Percentiles rank a stretch among this genome's conserved stretches.
phyloP scores from a whole-genome alignment of 2,113 vertebrate genomes.

The Lophura nycthemera region DNA sequence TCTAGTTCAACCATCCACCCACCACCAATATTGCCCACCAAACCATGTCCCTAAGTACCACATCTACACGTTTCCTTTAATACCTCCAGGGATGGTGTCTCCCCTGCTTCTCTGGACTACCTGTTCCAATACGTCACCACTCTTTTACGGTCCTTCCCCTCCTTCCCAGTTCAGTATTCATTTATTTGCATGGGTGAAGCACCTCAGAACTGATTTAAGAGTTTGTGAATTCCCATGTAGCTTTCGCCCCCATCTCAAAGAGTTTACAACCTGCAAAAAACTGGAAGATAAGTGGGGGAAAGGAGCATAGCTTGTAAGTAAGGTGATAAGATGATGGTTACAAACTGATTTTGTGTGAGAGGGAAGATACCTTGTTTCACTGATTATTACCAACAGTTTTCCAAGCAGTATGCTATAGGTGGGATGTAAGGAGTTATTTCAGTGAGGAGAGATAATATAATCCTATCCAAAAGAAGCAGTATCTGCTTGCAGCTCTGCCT shows the following conservation, averaged over 20 bases:
- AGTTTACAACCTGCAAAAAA: conserved; percentile 9
- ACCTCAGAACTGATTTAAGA: conserved; percentile 19
- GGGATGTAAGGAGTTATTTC: not conserved
- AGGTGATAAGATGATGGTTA: not conserved
- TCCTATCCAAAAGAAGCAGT: not conserved
- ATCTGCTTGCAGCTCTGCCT: not conserved
- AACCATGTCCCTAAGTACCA: no score
- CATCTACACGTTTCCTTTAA: no score
- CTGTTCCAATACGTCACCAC: no score
- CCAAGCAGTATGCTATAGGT: not conserved
- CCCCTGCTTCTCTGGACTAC: no score
- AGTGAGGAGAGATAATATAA: not conserved
- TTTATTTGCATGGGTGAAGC: conserved; percentile 50
- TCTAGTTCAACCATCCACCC: no score
- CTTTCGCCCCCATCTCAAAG: conserved; percentile 40
- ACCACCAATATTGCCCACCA: no score
- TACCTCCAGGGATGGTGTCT: no score
- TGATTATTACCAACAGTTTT: not conserved
- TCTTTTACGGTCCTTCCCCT: not conserved
- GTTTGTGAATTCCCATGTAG: conserved; percentile 1
- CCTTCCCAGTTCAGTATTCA: not conserved
- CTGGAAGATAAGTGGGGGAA: not conserved
- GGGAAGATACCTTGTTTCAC: not conserved
- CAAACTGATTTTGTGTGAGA: not conserved
- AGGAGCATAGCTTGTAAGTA: not conserved